These are phyloP conservation scores for Nyctalus aviator DNA, from an alignment of 2,797 vertebrate species.

Conservation along the genomic window DNA sequence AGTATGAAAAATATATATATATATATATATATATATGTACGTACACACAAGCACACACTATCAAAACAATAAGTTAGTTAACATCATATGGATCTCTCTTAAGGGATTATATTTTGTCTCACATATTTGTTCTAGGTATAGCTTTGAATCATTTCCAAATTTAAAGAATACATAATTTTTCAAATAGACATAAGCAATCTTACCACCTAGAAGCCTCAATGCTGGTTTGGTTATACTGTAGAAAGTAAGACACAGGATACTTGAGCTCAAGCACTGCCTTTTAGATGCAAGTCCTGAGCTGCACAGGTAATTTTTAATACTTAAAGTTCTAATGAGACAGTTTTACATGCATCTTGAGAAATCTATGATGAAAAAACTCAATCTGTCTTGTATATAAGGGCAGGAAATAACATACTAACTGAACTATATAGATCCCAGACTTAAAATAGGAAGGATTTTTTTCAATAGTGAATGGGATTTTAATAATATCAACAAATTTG, in stretches of 20 bases:
- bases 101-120: conserved; percentile 25
- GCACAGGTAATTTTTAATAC: conserved; percentile 33
- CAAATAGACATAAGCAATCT: conserved; percentile 27
- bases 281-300: conserved; percentile 2
- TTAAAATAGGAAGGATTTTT: conserved; percentile 30
- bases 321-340: conserved; percentile 44
- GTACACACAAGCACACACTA: not conserved
- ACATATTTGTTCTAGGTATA: not conserved
- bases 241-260: conserved; percentile 37
- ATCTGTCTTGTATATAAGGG: not conserved
- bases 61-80: conserved; percentile 2
- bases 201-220: not conserved
- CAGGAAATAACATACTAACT: not conserved
- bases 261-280: conserved; percentile 16
- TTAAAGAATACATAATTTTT: conserved; percentile 55
- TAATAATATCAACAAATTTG: not conserved
- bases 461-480: not conserved
- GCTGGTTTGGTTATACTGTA: not conserved
- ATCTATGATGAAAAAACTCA: not conserved
- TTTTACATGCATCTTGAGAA: conserved; percentile 44
- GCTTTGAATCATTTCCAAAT: conserved; percentile 32
- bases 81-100: not conserved
- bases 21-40: no score
- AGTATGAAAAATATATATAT: not conserved
- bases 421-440: not conserved